These are phyloP conservation scores for Alsophila aescularia DNA, from an alignment of 2,888 invertebrate genomes.

Conservation along the genomic window DNA sequence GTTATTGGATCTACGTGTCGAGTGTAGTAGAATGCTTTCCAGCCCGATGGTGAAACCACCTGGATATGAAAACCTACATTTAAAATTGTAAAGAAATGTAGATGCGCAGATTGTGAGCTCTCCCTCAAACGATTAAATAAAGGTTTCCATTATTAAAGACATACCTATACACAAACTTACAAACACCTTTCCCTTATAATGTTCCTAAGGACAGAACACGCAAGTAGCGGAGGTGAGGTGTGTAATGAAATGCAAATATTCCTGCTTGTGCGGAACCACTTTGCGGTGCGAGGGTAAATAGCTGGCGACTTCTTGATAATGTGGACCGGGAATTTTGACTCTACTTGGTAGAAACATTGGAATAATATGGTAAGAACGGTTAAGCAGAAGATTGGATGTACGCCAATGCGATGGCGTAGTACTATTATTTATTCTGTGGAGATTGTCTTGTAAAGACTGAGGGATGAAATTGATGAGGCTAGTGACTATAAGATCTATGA, in stretches of 20 bases:
- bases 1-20: too few species aligned
- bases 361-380: neutral
- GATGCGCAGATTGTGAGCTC: too few species aligned
- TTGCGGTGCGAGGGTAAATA: slow-evolving; percentile 53
- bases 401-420: neutral
- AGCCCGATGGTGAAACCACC: too few species aligned
- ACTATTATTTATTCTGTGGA: too few species aligned
- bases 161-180: neutral
- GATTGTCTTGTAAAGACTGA: too few species aligned
- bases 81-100: too few species aligned
- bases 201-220: slow-evolving; percentile 25
- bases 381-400: neutral
- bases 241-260: slow-evolving; percentile 73
- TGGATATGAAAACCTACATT: too few species aligned
- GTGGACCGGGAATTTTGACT: slow-evolving; percentile 25
- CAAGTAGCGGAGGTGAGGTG: slow-evolving; percentile 44
- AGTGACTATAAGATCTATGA: neutral
- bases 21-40: too few species aligned
- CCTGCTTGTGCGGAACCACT: slow-evolving; percentile 60
- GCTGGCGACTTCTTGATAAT: slow-evolving; percentile 53
- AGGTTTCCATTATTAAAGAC: too few species aligned
- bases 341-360: slow-evolving; percentile 5
- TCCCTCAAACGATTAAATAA: too few species aligned
- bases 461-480: neutral
- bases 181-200: slow-evolving; percentile 2